Percentiles rank a stretch among this genome's conserved stretches.
These are phyloP conservation scores for Pemphigus obesinymphae DNA, from an alignment of 1,140 invertebrate genomes.

Conservation along the genomic window DNA sequence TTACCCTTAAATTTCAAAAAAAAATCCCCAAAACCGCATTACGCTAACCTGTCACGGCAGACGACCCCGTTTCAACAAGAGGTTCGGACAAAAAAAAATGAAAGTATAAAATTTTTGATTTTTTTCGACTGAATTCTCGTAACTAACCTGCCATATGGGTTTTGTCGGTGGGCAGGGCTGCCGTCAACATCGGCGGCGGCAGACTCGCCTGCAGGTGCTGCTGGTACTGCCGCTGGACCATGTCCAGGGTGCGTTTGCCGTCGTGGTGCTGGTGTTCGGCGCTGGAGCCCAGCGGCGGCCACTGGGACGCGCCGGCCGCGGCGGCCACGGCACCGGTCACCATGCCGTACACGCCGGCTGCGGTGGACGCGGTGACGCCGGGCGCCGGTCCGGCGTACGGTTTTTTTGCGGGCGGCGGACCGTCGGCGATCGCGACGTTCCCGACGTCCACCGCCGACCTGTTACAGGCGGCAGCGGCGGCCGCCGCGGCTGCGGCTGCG, in stretches of 20 bases:
- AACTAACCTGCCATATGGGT: constrained; percentile 28
- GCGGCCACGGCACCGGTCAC: constrained; percentile 28
- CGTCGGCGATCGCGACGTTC: neutral
- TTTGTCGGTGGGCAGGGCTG: constrained; percentile 26
- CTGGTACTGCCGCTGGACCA: constrained; percentile 1
- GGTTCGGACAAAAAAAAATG: no score
- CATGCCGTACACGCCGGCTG: constrained; percentile 24
- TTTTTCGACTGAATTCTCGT: neutral
- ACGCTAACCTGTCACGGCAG: no score
- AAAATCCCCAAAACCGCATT: no score
- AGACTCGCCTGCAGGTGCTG: constrained; percentile 30
- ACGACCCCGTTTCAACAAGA: no score
- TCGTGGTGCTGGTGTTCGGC: constrained; percentile 27
- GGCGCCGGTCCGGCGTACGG: constrained; percentile 34
- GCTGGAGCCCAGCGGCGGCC: constrained; percentile 30
- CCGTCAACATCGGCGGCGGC: constrained; percentile 35
- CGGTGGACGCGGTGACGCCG: constrained; percentile 32
- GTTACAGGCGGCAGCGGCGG: neutral
- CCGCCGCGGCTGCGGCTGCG: neutral
- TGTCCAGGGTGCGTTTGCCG: constrained; percentile 20
- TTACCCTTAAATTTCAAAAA: no score
- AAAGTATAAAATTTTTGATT: no score
- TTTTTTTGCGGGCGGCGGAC: constrained; percentile 33
- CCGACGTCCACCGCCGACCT: neutral
- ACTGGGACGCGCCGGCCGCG: constrained; percentile 26